A percentile compares a stretch with the other conserved stretches of the same genome.
phyloP scores from a whole-genome alignment of 2,797 vertebrate species.

The Sebastes taczanowskii region DNA sequence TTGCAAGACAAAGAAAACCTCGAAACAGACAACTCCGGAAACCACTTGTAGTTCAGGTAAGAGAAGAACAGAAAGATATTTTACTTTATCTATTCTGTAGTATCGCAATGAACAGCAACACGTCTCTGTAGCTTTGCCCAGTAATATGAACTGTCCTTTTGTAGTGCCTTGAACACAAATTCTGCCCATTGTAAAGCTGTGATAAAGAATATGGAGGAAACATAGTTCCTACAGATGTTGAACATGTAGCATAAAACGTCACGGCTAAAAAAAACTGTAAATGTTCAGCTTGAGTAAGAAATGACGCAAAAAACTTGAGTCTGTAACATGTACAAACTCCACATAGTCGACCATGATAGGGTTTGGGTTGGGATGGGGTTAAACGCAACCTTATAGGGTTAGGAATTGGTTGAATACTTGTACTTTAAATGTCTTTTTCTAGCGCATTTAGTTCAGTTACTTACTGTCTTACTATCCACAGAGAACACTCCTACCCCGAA shows the following conservation, averaged over 20 bases:
- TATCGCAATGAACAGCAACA: neutral
- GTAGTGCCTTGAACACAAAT: neutral
- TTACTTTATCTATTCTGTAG: neutral
- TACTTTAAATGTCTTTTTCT: neutral
- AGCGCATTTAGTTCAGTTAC: neutral
- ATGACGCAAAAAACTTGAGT: neutral
- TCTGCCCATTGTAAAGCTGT: neutral
- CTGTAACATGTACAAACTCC: neutral
- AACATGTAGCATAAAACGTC: too few relatives aligned
- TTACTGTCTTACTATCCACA: conserved; percentile 53
- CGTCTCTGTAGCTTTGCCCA: neutral
- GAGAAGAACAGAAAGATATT: neutral
- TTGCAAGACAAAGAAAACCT: conserved; percentile 91
- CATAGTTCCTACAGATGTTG: neutral
- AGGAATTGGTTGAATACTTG: neutral
- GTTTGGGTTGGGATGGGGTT: neutral
- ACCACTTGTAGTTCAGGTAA: conserved; percentile 95
- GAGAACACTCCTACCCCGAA: conserved; percentile 95
- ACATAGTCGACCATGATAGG: neutral
- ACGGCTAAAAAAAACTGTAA: neutral
- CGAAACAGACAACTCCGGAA: conserved; percentile 93
- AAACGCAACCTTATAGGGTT: neutral
- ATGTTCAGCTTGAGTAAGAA: neutral
- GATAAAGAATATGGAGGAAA: neutral
- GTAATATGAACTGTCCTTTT: neutral